phyloP scores from a whole-genome alignment of 2,797 vertebrate species.

The Enteromius trimaculatus region DNA sequence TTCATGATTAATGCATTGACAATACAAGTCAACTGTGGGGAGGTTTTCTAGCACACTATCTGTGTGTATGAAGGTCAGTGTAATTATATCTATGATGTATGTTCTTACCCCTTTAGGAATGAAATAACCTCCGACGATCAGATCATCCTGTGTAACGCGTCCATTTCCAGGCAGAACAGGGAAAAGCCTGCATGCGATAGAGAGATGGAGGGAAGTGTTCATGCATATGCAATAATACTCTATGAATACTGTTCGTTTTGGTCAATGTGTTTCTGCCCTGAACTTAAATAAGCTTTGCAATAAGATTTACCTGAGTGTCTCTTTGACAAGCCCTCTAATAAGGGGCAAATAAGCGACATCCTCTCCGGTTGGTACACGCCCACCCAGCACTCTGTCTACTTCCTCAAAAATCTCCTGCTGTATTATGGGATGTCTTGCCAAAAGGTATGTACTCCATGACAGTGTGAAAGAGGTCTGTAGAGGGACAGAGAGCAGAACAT shows the following conservation, averaged over 20 bases:
- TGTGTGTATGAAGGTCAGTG: neutral
- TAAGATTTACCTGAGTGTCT: slow-evolving; percentile 85
- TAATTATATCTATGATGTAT: neutral
- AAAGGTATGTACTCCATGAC: slow-evolving; percentile 88
- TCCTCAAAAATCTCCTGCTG: slow-evolving; percentile 84
- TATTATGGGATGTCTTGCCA: slow-evolving; percentile 83
- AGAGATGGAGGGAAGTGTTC: neutral
- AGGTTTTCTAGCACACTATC: neutral
- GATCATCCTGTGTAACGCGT: slow-evolving; percentile 88
- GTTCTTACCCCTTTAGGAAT: slow-evolving; percentile 91
- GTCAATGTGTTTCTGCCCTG: neutral
- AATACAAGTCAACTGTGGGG: neutral
- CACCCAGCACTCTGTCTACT: slow-evolving; percentile 78
- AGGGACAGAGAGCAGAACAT: neutral
- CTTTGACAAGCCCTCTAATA: slow-evolving; percentile 90
- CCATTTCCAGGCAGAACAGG: slow-evolving; percentile 93
- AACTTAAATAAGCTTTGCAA: slow-evolving; percentile 26
- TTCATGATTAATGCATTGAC: neutral
- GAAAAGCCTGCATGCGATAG: slow-evolving; percentile 80
- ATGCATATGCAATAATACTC: neutral
- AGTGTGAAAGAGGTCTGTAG: slow-evolving; percentile 90
- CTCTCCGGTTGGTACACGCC: slow-evolving; percentile 75
- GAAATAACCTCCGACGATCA: slow-evolving; percentile 89
- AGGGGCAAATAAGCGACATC: slow-evolving; percentile 84
- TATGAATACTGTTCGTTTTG: neutral